These are phyloP conservation scores for Coptodon bakossiorum DNA, from an alignment of 2,113 vertebrate species.

Conservation along the genomic window DNA sequence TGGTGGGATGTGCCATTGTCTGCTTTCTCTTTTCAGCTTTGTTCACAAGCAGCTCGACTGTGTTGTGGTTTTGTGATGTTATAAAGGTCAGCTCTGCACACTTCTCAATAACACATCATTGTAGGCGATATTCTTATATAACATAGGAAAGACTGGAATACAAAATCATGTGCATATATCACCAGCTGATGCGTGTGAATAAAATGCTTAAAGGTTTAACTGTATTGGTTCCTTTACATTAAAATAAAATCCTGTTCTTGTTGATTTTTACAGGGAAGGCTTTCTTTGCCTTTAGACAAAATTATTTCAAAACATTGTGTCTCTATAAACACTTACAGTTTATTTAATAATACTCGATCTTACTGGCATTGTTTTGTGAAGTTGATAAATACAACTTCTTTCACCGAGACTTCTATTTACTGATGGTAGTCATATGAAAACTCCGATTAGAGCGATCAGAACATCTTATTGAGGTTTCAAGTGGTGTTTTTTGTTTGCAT, in stretches of 20 bases:
- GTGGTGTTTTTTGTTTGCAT: background rate
- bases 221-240: background rate
- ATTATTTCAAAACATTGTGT: background rate
- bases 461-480: background rate
- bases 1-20: background rate
- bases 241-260: background rate
- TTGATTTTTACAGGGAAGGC: background rate
- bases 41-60: background rate
- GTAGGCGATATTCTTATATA: background rate
- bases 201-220: background rate
- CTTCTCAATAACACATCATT: background rate
- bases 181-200: background rate
- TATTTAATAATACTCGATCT: background rate
- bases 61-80: background rate
- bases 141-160: background rate
- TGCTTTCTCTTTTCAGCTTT: background rate
- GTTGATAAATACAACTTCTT: background rate
- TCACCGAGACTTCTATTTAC: background rate
- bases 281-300: background rate
- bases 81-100: background rate
- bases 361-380: background rate
- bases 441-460: accelerated
- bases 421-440: background rate
- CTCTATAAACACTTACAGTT: background rate
- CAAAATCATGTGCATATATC: background rate